These are phyloP conservation scores for Hydroisotoma schaefferi DNA, from an alignment of 2,888 invertebrate genomes.

Conservation along the genomic window DNA sequence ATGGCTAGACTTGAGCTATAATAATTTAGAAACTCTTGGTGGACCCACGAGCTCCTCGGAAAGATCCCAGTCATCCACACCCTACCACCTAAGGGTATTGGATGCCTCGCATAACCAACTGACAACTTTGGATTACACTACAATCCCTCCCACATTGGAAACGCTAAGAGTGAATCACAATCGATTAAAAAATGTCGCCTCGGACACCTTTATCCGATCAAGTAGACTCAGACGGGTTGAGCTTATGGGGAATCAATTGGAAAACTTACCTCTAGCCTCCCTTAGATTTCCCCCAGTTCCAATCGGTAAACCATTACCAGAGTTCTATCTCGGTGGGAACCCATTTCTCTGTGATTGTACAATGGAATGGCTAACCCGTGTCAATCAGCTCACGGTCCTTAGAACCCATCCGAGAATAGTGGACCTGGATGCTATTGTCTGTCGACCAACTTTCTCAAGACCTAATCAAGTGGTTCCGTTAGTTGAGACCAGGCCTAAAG, in stretches of 20 bases:
- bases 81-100: conserved; percentile 60
- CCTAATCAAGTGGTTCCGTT: conserved; percentile 74
- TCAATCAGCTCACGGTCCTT: conserved; percentile 76
- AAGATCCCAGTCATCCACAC: conserved; percentile 61
- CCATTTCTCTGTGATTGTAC: conserved; percentile 92
- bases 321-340: conserved; percentile 89
- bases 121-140: conserved; percentile 73
- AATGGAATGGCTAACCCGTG: conserved; percentile 90
- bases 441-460: conserved; percentile 79
- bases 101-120: conserved; percentile 88
- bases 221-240: conserved; percentile 78
- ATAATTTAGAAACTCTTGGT: conserved; percentile 32
- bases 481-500: conserved; percentile 72
- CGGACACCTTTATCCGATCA: conserved; percentile 83
- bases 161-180: conserved; percentile 85
- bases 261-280: conserved; percentile 82
- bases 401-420: conserved; percentile 81
- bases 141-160: conserved; percentile 84
- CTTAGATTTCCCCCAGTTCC: conserved; percentile 67
- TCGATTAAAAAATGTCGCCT: conserved; percentile 72
- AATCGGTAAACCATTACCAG: conserved; percentile 68
- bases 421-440: conserved; percentile 82
- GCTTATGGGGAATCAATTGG: conserved; percentile 85
- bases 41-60: conserved; percentile 54
- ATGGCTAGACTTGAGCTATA: conserved; percentile 70